These are phyloP conservation scores for Harpalus rubripes DNA, from an alignment of 2,888 invertebrate genomes.

Conservation along the genomic window DNA sequence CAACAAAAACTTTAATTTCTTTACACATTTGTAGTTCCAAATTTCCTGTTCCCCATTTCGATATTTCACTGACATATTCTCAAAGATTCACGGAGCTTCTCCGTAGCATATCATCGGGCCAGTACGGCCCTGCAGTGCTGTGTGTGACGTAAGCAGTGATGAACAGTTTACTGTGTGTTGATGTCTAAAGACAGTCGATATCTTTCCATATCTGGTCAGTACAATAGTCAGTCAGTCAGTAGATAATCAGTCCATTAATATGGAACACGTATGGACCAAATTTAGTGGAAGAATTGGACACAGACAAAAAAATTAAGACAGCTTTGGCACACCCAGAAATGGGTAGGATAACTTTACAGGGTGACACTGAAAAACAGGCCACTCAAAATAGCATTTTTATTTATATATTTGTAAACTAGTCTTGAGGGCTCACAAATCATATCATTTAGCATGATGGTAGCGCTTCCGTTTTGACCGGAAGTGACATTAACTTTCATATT, in stretches of 20 bases:
- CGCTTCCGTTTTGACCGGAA: too few relatives aligned
- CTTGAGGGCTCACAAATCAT: too few relatives aligned
- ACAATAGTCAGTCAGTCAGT: constrained; percentile 56
- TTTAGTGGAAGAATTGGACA: neutral
- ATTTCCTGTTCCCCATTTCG: neutral
- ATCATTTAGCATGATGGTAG: too few relatives aligned
- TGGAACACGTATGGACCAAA: constrained; percentile 55
- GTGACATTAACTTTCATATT: too few relatives aligned
- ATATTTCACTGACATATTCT: constrained; percentile 13
- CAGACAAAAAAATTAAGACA: neutral
- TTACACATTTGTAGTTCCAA: too few relatives aligned
- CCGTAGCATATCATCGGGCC: constrained; percentile 59
- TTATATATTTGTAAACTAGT: too few relatives aligned
- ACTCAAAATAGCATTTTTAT: too few relatives aligned
- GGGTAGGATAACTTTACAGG: neutral
- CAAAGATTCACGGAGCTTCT: constrained; percentile 6
- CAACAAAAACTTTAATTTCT: too few relatives aligned
- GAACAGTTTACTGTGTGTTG: neutral
- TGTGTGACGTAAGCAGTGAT: constrained; percentile 14
- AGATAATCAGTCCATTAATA: neutral
- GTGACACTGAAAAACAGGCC: too few relatives aligned
- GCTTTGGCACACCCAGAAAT: neutral
- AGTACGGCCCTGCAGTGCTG: constrained; percentile 42
- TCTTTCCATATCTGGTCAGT: constrained; percentile 64
- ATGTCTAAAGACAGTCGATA: constrained; percentile 37